A percentile compares a stretch with the other conserved stretches of the same genome.
These are phyloP conservation scores for Napeogenes inachia DNA, from an alignment of 2,888 invertebrate genomes.

Conservation along the genomic window DNA sequence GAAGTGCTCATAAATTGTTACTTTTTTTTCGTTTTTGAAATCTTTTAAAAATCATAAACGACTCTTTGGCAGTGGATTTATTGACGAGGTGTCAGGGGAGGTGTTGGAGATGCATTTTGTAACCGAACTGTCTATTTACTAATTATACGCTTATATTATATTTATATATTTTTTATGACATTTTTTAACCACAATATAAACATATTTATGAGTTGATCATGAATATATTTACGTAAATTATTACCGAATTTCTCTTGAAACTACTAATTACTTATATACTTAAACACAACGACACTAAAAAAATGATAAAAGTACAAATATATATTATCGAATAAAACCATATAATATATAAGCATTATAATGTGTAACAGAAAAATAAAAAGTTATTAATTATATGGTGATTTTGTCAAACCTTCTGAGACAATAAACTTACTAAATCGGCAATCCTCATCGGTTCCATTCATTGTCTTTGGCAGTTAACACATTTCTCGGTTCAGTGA, in stretches of 20 bases:
- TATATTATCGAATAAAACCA: no score
- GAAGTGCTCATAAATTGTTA: conserved; percentile 75
- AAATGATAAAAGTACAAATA: no score
- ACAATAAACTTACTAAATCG: not conserved
- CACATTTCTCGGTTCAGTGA: conserved; percentile 25
- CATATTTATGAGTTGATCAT: no score
- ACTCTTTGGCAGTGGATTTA: conserved; percentile 56
- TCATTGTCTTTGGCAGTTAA: conserved; percentile 20
- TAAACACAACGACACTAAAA: no score
- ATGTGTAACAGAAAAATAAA: not conserved
- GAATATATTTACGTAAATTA: no score
- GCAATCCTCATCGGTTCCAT: not conserved
- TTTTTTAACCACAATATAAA: no score
- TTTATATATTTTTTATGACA: no score
- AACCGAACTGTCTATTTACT: conserved; percentile 52
- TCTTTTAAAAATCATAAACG: conserved; percentile 72
- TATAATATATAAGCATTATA: no score
- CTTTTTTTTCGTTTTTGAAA: conserved; percentile 63
- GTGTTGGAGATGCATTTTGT: conserved; percentile 51
- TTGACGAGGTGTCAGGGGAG: conserved; percentile 57
- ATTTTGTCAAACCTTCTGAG: not conserved
- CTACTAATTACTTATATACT: no score
- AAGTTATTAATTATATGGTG: not conserved
- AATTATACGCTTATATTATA: conserved; percentile 52
- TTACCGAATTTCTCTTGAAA: no score